phyloP scores from a whole-genome alignment of 2,888 invertebrate species.

The Actias luna region DNA sequence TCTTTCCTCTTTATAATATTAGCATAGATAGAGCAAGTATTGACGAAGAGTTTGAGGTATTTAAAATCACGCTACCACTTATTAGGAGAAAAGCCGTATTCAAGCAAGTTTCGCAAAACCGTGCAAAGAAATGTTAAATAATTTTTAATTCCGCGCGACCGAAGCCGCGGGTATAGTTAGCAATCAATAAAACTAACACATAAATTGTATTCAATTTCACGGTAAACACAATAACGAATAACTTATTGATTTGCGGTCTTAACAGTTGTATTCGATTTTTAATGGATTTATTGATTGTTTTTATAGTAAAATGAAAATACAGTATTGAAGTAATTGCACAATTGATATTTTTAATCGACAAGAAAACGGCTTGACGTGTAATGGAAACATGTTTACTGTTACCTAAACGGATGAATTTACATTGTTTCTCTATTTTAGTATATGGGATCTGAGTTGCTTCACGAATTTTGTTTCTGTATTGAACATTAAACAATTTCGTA shows the following conservation, averaged over 20 bases:
- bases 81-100: too few relatives aligned
- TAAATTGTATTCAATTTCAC: conserved; percentile 45
- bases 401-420: not conserved
- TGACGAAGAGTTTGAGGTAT: too few relatives aligned
- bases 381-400: not conserved
- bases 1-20: too few relatives aligned
- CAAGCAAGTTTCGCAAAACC: too few relatives aligned
- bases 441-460: not conserved
- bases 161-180: too few relatives aligned
- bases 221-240: conserved; percentile 24
- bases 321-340: conserved; percentile 17
- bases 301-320: conserved; percentile 18
- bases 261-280: conserved; percentile 43
- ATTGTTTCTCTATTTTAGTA: too few relatives aligned
- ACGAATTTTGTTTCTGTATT: not conserved
- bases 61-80: too few relatives aligned
- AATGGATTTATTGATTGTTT: conserved; percentile 43
- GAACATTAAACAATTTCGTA: not conserved
- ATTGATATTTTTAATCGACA: conserved; percentile 10
- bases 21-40: too few relatives aligned
- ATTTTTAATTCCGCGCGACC: too few relatives aligned
- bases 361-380: not conserved
- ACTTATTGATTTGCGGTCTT: conserved; percentile 42
- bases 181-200: conserved; percentile 33
- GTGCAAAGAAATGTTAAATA: not conserved